Evolutionary conservation across 2,888 invertebrate species (phyloP).

Genomic region (Epinotia ramella): DNA sequence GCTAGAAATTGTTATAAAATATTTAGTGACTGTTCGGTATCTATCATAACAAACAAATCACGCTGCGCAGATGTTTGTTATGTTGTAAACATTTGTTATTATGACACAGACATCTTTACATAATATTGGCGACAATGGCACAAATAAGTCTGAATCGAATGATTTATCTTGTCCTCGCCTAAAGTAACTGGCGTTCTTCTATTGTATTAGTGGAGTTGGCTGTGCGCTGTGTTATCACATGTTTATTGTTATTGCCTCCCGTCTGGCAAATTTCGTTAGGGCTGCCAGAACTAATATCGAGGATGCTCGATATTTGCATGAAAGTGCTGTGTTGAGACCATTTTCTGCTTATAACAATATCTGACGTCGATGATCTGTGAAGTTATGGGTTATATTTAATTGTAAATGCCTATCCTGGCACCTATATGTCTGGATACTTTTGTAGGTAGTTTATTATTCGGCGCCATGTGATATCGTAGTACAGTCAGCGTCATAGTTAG

Average conservation of each 20-base stretch:
- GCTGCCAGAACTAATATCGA: conserved; percentile 54
- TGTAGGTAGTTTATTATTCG: background rate
- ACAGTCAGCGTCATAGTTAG: too few relatives aligned
- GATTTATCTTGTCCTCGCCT: conserved; percentile 61
- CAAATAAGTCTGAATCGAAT: conserved; percentile 59
- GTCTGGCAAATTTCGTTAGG: conserved; percentile 57
- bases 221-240: conserved; percentile 50
- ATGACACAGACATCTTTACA: conserved; percentile 55
- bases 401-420: too few relatives aligned
- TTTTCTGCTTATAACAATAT: background rate
- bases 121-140: conserved; percentile 54
- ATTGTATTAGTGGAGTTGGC: conserved; percentile 56
- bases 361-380: background rate
- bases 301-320: conserved; percentile 33
- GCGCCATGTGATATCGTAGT: background rate
- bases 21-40: background rate
- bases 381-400: background rate
- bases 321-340: conserved; percentile 7
- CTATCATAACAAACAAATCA: conserved; percentile 25
- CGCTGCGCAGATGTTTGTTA: conserved; percentile 31
- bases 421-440: too few relatives aligned
- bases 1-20: conserved; percentile 5
- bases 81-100: conserved; percentile 54
- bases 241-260: conserved; percentile 53
- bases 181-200: conserved; percentile 51